phyloP scores from a whole-genome alignment of 2,113 vertebrate species.

The Rhineura floridana region DNA sequence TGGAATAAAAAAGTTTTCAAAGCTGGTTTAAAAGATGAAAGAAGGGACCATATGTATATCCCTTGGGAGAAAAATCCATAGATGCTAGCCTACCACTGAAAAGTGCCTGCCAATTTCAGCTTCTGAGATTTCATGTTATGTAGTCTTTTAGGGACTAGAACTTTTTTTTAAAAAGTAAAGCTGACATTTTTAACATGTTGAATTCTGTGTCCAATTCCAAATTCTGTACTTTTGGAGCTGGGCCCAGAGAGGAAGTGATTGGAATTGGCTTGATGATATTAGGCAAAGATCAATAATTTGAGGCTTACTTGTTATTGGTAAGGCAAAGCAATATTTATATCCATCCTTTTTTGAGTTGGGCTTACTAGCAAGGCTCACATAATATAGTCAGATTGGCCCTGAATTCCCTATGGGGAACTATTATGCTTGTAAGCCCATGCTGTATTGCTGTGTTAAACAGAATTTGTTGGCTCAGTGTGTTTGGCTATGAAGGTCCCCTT shows the following conservation, averaged over 20 bases:
- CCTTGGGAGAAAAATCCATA: not conserved
- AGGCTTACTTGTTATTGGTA: not conserved
- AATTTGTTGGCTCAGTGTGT: too few species aligned
- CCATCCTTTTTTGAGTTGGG: not conserved
- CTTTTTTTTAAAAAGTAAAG: not conserved
- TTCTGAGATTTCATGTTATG: not conserved
- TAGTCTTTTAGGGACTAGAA: not conserved
- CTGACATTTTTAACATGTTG: not conserved
- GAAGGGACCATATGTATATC: too few species aligned
- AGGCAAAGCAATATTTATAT: not conserved
- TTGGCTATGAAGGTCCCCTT: too few species aligned
- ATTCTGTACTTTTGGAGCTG: not conserved
- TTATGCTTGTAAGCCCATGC: too few species aligned
- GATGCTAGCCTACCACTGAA: not conserved
- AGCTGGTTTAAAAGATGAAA: too few species aligned
- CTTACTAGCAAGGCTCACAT: not conserved
- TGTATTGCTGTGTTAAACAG: too few species aligned
- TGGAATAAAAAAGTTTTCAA: too few species aligned
- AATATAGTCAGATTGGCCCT: too few species aligned
- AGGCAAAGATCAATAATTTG: not conserved
- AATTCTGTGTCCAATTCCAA: not conserved
- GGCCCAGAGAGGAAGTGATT: not conserved
- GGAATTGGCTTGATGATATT: not conserved
- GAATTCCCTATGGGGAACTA: too few species aligned
- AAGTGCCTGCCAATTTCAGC: not conserved